These are phyloP conservation scores for Choristoneura fumiferana DNA, from an alignment of 1,140 invertebrate genomes.

Conservation along the genomic window DNA sequence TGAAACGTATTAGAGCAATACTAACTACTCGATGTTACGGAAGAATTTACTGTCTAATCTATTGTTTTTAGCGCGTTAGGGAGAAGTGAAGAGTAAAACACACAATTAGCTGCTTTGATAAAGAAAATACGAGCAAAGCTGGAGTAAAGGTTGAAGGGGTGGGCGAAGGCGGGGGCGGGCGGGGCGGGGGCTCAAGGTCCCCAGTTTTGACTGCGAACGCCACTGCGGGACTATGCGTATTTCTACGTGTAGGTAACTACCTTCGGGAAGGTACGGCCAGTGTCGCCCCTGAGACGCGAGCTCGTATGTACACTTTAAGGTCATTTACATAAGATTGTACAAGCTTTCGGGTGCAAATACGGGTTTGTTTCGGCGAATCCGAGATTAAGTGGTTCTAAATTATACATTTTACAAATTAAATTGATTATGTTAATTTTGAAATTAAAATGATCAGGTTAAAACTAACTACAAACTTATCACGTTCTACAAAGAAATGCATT, in stretches of 20 bases:
- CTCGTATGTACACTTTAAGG: neutral
- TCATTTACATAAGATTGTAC: no score
- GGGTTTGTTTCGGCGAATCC: no score
- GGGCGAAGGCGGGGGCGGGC: conserved; percentile 25
- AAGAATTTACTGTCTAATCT: neutral
- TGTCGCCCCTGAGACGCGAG: neutral
- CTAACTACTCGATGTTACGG: no score
- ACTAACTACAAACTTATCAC: no score
- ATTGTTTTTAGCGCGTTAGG: neutral
- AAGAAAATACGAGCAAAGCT: conserved; percentile 32
- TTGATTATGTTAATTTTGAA: no score
- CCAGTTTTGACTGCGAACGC: conserved; percentile 33
- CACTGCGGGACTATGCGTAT: conserved; percentile 59
- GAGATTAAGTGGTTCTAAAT: no score
- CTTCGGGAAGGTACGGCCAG: no score
- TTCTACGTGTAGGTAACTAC: conserved; percentile 40
- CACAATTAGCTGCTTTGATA: conserved; percentile 10
- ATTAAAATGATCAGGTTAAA: no score
- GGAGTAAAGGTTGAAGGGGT: conserved; percentile 39
- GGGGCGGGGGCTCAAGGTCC: conserved; percentile 42
- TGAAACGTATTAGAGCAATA: no score
- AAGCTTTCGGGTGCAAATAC: no score
- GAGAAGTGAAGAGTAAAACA: conserved; percentile 2
- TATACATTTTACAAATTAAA: no score
- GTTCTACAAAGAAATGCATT: no score